Base-by-base conservation (phyloP, 2,797 vertebrate species). In the Steatocranus sp. region DNA sequence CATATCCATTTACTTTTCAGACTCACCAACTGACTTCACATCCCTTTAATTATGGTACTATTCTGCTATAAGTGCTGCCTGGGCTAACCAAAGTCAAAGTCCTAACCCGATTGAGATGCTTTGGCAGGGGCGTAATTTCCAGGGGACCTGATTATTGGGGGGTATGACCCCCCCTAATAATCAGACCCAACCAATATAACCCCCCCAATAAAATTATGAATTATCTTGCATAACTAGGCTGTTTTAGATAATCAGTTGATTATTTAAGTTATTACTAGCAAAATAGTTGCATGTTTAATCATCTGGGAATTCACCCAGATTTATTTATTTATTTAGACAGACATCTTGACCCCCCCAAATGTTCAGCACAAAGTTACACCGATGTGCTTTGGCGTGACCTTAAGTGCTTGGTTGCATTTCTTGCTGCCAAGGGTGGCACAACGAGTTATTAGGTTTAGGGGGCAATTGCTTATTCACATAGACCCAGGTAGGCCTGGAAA, bases 341-440 rank as follows among this genome's bases (percentile, higher is more conserved):
- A 49, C 4, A n/a, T 49, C 46, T 48, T 0, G 46, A 2, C 17
- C 46, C 17, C 43, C 17, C 43, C 1, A 48, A 48, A 9, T 48
- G 46, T 48, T 48, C 17, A 0, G 17, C 46, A 48, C 46, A 10
- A 48, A 2, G 17, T 9, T 48, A 48, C 2, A 0, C 8, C 0
- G 4, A 48, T n/a, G 18, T 49, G 18, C 48, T n/a, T n/a, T n/a
- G 18, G 48, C 1, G 4, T n/a, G 46, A 49, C 5, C 48, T 49
- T 49, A 49, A 49, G 18, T n/a, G 18, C 5, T n/a, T 49, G 48
- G 48, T 49, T 10, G 48, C 18, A 49, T 49, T 49, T n/a, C 18
- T 49, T 49, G 18, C n/a, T 20, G n/a, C n/a, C 49, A 50, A 50
- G 10, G 49, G 49, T 6, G n/a, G 49, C n/a, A 20, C n/a, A 2